phyloP scores from a whole-genome alignment of 2,113 vertebrate genomes.

The Strix uralensis region DNA sequence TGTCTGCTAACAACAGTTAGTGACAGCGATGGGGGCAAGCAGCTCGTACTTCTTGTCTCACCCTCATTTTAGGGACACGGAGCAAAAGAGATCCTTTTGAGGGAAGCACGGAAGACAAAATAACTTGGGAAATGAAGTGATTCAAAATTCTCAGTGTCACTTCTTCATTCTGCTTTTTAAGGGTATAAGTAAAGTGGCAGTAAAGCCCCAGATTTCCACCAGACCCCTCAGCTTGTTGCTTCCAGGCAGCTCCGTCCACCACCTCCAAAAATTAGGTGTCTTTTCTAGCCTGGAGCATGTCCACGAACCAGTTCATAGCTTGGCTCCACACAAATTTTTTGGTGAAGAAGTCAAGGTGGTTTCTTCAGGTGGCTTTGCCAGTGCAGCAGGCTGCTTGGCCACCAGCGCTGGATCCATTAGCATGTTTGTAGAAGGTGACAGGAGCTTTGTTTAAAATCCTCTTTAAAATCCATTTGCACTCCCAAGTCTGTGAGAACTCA shows the following conservation, averaged over 20 bases:
- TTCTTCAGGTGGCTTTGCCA: not conserved
- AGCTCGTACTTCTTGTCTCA: not conserved
- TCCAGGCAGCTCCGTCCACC: not conserved
- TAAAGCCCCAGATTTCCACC: not conserved
- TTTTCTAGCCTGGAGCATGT: not conserved
- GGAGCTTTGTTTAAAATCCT: not conserved
- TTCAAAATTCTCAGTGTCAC: not conserved
- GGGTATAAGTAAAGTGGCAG: not conserved
- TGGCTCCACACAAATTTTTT: not conserved
- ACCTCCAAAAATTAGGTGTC: not conserved
- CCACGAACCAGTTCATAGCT: not conserved
- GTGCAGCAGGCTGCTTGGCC: not conserved
- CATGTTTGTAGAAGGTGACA: fast-evolving
- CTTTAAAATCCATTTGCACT: not conserved
- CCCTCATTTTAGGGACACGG: not conserved
- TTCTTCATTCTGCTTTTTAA: not conserved
- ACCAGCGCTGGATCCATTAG: not conserved
- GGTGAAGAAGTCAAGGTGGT: not conserved
- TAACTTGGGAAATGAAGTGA: not conserved
- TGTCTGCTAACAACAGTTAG: not conserved
- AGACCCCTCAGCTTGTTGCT: not conserved
- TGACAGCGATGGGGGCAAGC: not conserved
- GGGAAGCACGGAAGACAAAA: not conserved
- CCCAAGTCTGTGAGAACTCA: not conserved
- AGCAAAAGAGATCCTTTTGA: not conserved